Conservation (phyloP, 2,888 invertebrate genomes). For the Tinea semifulvella region DNA sequence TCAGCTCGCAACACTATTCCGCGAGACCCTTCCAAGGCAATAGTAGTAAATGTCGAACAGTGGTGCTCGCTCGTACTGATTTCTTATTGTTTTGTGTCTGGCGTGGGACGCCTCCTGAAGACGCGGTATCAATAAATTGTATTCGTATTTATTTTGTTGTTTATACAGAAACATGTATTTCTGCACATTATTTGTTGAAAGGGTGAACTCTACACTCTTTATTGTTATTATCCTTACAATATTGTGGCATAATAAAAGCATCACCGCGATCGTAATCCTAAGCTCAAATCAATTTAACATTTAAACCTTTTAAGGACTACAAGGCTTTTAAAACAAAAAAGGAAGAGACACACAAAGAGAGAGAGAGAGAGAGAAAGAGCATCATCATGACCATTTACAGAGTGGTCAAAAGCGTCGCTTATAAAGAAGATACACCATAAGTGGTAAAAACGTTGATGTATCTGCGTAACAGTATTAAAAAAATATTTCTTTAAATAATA, state of each 20-base stretch:
- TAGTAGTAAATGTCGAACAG: slow-evolving; percentile 36
- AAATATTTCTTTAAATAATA: no score
- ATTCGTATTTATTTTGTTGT: slow-evolving; percentile 51
- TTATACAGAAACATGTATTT: slow-evolving; percentile 50
- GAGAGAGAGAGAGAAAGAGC: no score
- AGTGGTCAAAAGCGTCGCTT: no score
- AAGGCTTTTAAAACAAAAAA: no score
- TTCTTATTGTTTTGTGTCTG: slow-evolving; percentile 25
- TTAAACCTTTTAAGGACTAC: no score
- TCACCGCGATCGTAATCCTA: no score
- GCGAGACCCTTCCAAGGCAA: slow-evolving; percentile 34
- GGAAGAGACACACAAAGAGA: no score
- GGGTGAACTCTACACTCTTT: slow-evolving; percentile 1
- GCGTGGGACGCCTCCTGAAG: slow-evolving; percentile 55
- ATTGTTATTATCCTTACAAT: background rate
- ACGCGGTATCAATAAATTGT: slow-evolving; percentile 61
- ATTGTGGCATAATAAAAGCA: slow-evolving; percentile 2
- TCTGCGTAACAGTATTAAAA: no score
- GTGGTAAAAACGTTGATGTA: no score
- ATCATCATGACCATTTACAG: no score
- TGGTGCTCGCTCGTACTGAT: slow-evolving; percentile 26
- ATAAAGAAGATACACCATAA: no score
- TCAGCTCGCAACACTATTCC: slow-evolving; percentile 38
- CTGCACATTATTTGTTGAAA: slow-evolving; percentile 21
- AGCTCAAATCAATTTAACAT: no score